These are phyloP conservation scores for Gymnopithys bicolor DNA, from an alignment of 2,797 vertebrate genomes.

Conservation along the genomic window DNA sequence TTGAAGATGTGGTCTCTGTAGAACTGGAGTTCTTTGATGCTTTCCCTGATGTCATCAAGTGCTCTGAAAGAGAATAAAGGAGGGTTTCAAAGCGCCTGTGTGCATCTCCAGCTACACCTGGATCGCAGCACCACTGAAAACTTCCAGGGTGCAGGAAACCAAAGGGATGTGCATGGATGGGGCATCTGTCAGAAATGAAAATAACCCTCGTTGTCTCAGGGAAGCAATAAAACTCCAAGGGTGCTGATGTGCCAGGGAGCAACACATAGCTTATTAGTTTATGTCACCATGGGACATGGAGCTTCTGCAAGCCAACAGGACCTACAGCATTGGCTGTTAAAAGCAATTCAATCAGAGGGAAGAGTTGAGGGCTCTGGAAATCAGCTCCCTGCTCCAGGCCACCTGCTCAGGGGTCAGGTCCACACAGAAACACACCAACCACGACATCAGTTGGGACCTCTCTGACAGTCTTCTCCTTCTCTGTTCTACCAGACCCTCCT, in stretches of 20 bases:
- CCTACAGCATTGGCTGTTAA: not conserved
- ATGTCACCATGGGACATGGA: not conserved
- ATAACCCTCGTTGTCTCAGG: not conserved
- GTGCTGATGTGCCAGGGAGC: not conserved
- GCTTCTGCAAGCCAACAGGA: not conserved
- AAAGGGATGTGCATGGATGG: not conserved
- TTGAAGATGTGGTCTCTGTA: conserved; percentile 92
- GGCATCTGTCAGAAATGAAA: not conserved
- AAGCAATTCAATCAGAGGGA: not conserved
- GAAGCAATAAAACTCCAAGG: not conserved
- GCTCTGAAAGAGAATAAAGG: conserved; percentile 82
- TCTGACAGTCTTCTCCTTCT: not conserved
- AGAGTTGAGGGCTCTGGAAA: not conserved
- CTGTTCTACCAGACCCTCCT: not conserved
- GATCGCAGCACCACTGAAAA: accelerated
- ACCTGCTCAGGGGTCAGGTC: not conserved
- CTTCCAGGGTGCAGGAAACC: not conserved
- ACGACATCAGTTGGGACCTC: not conserved
- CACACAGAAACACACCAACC: not conserved
- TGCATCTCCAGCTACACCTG: not conserved
- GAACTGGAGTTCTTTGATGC: conserved; percentile 93
- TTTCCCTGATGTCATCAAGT: conserved; percentile 93
- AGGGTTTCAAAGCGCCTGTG: not conserved
- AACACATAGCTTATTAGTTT: not conserved
- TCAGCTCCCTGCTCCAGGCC: not conserved